phyloP scores from a whole-genome alignment of 2,888 invertebrate species.

The Gryllus longicercus region DNA sequence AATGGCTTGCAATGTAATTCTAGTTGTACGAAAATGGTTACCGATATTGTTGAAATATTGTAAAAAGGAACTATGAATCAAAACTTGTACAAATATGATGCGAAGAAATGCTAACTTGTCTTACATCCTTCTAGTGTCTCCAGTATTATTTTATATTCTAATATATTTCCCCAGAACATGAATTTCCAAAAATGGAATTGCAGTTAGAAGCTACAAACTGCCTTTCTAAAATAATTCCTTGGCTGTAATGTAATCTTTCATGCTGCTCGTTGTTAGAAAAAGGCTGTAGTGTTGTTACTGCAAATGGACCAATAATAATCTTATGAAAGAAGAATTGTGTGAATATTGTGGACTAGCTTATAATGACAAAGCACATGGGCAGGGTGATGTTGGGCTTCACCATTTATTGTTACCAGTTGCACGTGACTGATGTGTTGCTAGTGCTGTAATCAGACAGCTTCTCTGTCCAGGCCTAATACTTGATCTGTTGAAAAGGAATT shows the following conservation, averaged over 20 bases:
- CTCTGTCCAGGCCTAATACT: conserved; percentile 11
- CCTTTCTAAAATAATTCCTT: conserved; percentile 29
- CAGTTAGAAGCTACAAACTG: conserved; percentile 20
- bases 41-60: conserved; percentile 30
- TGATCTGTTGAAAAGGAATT: conserved; percentile 19
- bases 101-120: conserved; percentile 27
- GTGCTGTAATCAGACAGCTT: not conserved
- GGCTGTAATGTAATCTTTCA: conserved; percentile 28
- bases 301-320: conserved; percentile 28
- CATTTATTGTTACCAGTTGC: not conserved
- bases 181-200: conserved; percentile 23
- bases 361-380: conserved; percentile 4
- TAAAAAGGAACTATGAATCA: conserved; percentile 23
- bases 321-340: not conserved
- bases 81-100: conserved; percentile 31
- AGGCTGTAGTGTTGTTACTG: conserved; percentile 29
- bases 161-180: conserved; percentile 25
- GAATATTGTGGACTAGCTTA: not conserved
- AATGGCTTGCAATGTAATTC: conserved; percentile 30
- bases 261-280: conserved; percentile 25
- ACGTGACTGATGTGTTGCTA: not conserved
- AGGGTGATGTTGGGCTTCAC: not conserved
- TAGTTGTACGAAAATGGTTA: conserved; percentile 35
- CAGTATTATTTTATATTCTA: conserved; percentile 33
- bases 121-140: conserved; percentile 30